These are phyloP conservation scores for Diarsia dahlii DNA, from an alignment of 2,888 invertebrate genomes.

Conservation along the genomic window DNA sequence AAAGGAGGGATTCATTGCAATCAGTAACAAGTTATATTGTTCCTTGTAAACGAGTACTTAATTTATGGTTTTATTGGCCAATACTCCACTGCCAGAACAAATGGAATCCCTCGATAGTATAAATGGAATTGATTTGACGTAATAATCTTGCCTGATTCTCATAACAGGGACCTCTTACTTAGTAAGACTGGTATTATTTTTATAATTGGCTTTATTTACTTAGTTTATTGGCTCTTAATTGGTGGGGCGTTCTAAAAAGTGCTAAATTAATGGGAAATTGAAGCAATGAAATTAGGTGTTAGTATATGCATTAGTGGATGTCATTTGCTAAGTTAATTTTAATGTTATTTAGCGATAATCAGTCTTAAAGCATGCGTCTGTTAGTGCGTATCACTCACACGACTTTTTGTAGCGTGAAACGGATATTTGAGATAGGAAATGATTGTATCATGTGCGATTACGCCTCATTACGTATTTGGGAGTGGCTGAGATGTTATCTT, in stretches of 20 bases:
- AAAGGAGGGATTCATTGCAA: conserved; percentile 1
- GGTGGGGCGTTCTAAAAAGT: conserved; percentile 67
- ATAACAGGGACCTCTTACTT: conserved; percentile 67
- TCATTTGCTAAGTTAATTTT: conserved; percentile 67
- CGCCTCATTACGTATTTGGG: background rate
- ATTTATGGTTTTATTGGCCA: conserved; percentile 53
- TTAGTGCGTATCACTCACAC: conserved; percentile 38
- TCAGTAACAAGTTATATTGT: conserved; percentile 7
- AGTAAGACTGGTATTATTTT: conserved; percentile 77
- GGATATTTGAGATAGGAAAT: background rate
- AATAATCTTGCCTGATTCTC: conserved; percentile 66
- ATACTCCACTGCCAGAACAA: conserved; percentile 48
- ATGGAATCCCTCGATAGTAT: conserved; percentile 23
- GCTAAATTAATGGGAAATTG: conserved; percentile 75
- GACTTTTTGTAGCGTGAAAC: background rate
- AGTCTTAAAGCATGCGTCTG: conserved; percentile 43
- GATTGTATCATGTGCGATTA: background rate
- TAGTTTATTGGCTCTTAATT: conserved; percentile 68
- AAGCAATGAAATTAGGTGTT: conserved; percentile 82
- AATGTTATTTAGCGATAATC: conserved; percentile 62
- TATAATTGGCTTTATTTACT: conserved; percentile 74
- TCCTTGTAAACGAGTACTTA: conserved; percentile 17
- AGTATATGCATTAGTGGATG: conserved; percentile 68
- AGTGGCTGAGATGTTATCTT: background rate
- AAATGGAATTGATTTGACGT: conserved; percentile 48